Percentiles rank a stretch among this genome's conserved stretches.
Evolutionary conservation across 1,140 invertebrate species (phyloP).

Genomic region (Drosophila carrolli): DNA sequence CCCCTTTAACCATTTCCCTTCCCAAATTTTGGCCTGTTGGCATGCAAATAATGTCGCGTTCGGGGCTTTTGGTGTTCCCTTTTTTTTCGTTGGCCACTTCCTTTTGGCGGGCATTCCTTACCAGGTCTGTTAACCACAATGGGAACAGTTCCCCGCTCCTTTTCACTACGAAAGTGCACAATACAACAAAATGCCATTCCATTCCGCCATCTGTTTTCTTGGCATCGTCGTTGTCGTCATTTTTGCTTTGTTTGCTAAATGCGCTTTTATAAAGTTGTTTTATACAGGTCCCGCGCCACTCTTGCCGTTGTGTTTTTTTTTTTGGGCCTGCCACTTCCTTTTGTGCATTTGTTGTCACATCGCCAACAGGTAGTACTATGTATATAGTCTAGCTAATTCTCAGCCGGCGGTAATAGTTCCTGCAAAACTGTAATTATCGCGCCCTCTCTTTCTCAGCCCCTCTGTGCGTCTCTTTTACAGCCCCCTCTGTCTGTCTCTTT

Average conservation of each 20-base stretch:
- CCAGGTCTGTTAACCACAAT: slow-evolving; percentile 59
- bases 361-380: slow-evolving; percentile 64
- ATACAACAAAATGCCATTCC: slow-evolving; percentile 69
- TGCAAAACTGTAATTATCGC: slow-evolving; percentile 40
- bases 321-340: slow-evolving; percentile 66
- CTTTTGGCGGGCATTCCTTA: slow-evolving; percentile 65
- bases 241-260: slow-evolving; percentile 78
- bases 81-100: slow-evolving; percentile 59
- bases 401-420: slow-evolving; percentile 14
- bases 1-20: not conserved
- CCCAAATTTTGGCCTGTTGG: slow-evolving; percentile 29
- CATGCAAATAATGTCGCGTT: slow-evolving; percentile 39
- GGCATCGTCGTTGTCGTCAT: slow-evolving; percentile 44
- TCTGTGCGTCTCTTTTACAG: not conserved
- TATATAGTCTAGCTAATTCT: slow-evolving; percentile 22
- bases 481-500: slow-evolving; percentile 2
- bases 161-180: slow-evolving; percentile 46
- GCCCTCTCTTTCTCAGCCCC: not conserved
- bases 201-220: slow-evolving; percentile 75
- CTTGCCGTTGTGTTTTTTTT: slow-evolving; percentile 16
- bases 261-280: slow-evolving; percentile 72
- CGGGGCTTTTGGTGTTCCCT: not conserved
- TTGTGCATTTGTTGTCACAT: slow-evolving; percentile 61
- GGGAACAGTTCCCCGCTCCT: slow-evolving; percentile 36
- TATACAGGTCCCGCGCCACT: slow-evolving; percentile 24